A percentile compares a stretch with the other conserved stretches of the same genome.
These are phyloP conservation scores for Camptogramma bilineatum DNA, from an alignment of 2,888 invertebrate genomes.

Conservation along the genomic window DNA sequence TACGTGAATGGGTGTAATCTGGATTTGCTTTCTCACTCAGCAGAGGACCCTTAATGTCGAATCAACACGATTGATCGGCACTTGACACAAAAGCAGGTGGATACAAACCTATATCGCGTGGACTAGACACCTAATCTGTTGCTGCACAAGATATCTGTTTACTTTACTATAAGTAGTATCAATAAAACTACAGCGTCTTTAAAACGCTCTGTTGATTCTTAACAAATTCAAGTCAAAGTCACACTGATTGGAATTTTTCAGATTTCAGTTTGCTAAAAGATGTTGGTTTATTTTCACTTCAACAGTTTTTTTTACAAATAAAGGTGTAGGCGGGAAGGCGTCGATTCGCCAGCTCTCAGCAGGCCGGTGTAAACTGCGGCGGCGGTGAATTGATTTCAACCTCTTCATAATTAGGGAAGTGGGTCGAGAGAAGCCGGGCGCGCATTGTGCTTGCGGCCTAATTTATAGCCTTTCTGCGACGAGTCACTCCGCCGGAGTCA, in stretches of 20 bases:
- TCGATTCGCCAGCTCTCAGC: conserved; percentile 11
- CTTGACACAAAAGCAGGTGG: conserved; percentile 1
- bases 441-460: conserved; percentile 50
- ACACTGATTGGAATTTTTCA: neutral
- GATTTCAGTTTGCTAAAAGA: neutral
- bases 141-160: neutral
- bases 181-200: no score
- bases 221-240: no score
- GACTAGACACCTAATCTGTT: neutral
- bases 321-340: conserved; percentile 8
- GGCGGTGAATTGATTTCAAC: conserved; percentile 50
- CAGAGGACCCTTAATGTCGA: conserved; percentile 33
- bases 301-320: conserved; percentile 5
- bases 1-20: conserved; percentile 77
- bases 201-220: no score
- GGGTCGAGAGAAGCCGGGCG: conserved; percentile 46
- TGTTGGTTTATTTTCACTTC: neutral
- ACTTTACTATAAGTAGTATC: neutral
- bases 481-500: conserved; percentile 21
- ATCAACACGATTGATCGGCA: conserved; percentile 1
- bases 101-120: neutral
- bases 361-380: conserved; percentile 22
- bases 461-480: conserved; percentile 46
- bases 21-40: conserved; percentile 57
- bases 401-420: conserved; percentile 55